Evolutionary conservation across 2,113 vertebrate species (phyloP).

Genomic region (human): DNA sequence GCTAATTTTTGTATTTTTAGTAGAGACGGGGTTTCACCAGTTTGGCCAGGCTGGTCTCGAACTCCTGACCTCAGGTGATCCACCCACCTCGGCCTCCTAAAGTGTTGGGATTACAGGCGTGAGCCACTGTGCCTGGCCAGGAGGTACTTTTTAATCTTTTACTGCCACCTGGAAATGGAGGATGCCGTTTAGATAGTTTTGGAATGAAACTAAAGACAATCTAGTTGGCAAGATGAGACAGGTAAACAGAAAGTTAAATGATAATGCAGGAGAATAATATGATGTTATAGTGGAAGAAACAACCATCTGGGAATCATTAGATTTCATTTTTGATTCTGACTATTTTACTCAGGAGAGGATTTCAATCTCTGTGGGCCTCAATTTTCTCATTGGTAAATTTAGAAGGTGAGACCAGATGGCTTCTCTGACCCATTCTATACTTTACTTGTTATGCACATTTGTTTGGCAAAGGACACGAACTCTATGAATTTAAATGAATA

Average conservation of each 20-base stretch:
- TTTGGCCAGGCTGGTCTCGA: too few relatives aligned
- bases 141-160: not conserved
- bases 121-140: too few relatives aligned
- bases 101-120: too few relatives aligned
- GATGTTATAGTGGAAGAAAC: not conserved
- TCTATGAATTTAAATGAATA: not conserved
- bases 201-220: not conserved
- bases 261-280: not conserved
- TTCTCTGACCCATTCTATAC: not conserved
- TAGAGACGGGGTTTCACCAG: too few relatives aligned
- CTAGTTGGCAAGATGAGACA: not conserved
- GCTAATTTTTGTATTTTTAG: too few relatives aligned
- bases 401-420: not conserved
- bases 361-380: not conserved
- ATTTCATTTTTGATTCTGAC: slow-evolving; percentile 6
- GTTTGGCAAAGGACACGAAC: not conserved
- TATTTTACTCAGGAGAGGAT: not conserved
- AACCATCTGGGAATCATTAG: not conserved
- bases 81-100: too few relatives aligned
- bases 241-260: not conserved
- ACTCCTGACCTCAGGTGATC: too few relatives aligned
- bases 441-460: not conserved
- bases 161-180: not conserved
- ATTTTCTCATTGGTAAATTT: slow-evolving; percentile 14
- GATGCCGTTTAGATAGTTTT: not conserved